Conservation (phyloP, 2,113 vertebrate genomes). For the Onychostoma macrolepis region DNA sequence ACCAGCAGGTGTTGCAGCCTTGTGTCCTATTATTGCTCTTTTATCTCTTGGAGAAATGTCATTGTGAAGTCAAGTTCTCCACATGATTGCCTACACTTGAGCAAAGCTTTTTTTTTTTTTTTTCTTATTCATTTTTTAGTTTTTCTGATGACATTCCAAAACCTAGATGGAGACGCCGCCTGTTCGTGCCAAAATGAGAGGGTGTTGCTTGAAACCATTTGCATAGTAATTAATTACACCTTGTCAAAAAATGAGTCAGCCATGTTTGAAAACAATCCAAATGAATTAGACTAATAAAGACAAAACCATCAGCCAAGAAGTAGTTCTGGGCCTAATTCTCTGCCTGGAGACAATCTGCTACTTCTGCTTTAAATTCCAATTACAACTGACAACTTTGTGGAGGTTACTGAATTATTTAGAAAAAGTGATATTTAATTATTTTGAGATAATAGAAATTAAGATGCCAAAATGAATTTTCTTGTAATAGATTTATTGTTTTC, state of each 20-base stretch:
- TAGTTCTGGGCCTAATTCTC: conserved; percentile 41
- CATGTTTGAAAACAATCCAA: conserved; percentile 69
- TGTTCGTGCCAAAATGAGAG: conserved; percentile 54
- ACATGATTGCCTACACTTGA: conserved; percentile 33
- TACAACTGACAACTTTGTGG: conserved; percentile 13
- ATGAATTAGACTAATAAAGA: conserved; percentile 65
- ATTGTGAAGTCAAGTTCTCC: conserved; percentile 43
- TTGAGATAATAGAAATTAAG: not conserved
- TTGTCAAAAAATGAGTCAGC: conserved; percentile 67
- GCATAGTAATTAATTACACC: conserved; percentile 72
- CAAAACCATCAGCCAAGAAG: conserved; percentile 60
- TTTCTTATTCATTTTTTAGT: not conserved
- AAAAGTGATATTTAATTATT: conserved; percentile 10
- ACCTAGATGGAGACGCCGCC: conserved; percentile 41
- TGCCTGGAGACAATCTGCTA: conserved; percentile 28
- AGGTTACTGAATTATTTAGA: conserved; percentile 31
- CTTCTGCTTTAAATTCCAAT: conserved; percentile 42
- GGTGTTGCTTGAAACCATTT: conserved; percentile 60
- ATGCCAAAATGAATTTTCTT: not conserved
- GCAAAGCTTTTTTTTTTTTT: not conserved
- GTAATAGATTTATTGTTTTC: conserved; percentile 4
- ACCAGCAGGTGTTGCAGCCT: conserved; percentile 46
- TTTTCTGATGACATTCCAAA: conserved; percentile 48
- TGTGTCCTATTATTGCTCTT: conserved; percentile 49
- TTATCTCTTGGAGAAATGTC: conserved; percentile 49